These are phyloP conservation scores for Seladonia tumulorum DNA, from an alignment of 2,888 invertebrate species.

Conservation along the genomic window DNA sequence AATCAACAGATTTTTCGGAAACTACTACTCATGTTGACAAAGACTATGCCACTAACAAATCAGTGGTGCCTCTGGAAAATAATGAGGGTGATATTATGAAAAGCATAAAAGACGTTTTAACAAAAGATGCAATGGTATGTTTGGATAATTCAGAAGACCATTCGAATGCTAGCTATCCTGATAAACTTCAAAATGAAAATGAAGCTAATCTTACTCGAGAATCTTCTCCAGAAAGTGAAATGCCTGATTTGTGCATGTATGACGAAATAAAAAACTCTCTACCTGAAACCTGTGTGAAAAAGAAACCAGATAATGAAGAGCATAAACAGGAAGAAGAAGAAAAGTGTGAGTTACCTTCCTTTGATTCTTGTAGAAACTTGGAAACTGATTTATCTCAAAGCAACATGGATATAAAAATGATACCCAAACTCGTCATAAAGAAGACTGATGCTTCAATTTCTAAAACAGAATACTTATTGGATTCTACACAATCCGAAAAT, in stretches of 20 bases:
- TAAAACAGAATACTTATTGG: conserved; percentile 39
- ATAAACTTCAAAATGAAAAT: neutral
- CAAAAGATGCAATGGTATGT: neutral
- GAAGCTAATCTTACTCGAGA: neutral
- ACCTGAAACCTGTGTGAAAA: neutral
- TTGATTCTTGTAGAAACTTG: neutral
- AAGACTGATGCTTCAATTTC: conserved; percentile 73
- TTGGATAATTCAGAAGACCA: neutral
- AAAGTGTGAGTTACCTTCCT: neutral
- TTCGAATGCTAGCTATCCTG: neutral
- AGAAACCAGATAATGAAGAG: neutral
- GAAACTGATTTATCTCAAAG: conserved; percentile 2
- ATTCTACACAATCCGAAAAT: conserved; percentile 7
- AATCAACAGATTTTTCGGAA: neutral
- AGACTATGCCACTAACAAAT: conserved; percentile 13
- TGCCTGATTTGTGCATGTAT: conserved; percentile 23
- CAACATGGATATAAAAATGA: conserved; percentile 60
- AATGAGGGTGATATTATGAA: neutral
- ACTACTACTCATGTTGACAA: neutral
- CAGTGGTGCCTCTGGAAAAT: neutral
- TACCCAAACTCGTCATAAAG: conserved; percentile 78
- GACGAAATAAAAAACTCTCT: neutral
- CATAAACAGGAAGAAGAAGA: neutral
- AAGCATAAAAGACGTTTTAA: neutral
- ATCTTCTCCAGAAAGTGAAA: conserved; percentile 17